phyloP scores from a whole-genome alignment of 2,888 invertebrate species.

The Campopleginae sp. region DNA sequence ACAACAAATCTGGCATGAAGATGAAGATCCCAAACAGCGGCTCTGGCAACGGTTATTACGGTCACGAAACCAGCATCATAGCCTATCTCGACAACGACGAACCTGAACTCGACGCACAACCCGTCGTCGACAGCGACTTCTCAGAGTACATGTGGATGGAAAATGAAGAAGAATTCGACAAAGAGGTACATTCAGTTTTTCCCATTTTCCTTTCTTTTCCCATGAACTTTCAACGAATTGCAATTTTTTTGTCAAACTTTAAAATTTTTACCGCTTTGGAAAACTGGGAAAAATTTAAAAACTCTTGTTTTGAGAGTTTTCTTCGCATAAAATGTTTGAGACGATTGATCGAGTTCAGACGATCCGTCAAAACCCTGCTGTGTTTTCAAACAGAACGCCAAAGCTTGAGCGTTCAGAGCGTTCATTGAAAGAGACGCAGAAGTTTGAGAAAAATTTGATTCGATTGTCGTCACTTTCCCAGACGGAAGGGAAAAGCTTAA shows the following conservation, averaged over 20 bases:
- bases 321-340: neutral
- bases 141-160: conserved; percentile 98
- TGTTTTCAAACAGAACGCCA: no score
- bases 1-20: conserved; percentile 79
- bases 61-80: conserved; percentile 81
- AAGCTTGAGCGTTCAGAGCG: no score
- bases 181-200: conserved; percentile 87
- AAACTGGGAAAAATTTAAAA: neutral
- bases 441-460: no score
- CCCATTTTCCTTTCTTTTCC: neutral
- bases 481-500: no score
- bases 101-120: conserved; percentile 83
- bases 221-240: neutral
- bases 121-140: conserved; percentile 89
- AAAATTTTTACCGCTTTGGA: neutral
- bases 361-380: no score
- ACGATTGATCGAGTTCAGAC: neutral
- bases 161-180: conserved; percentile 96
- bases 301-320: neutral
- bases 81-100: conserved; percentile 79
- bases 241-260: neutral
- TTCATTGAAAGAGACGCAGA: no score
- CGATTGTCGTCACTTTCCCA: neutral
- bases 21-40: conserved; percentile 83
- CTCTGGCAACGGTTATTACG: conserved; percentile 83